Percentiles rank a stretch among this genome's conserved stretches.
These are phyloP conservation scores for Podilymbus podiceps DNA, from an alignment of 2,113 vertebrate species.

Conservation along the genomic window DNA sequence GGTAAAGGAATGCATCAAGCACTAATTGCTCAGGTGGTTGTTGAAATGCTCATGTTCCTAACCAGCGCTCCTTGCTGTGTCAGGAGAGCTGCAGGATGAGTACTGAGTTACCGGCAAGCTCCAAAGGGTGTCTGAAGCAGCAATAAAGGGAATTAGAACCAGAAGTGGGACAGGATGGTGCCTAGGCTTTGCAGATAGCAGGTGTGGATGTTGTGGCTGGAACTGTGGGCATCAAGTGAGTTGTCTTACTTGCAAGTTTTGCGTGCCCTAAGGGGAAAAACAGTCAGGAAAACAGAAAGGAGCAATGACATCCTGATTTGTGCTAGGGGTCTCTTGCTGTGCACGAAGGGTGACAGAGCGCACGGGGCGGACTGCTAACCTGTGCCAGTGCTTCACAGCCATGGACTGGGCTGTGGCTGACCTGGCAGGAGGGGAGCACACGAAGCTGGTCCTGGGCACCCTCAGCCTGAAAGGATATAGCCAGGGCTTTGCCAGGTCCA, in stretches of 20 bases:
- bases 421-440: background rate
- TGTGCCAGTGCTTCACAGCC: background rate
- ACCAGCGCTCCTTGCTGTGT: background rate
- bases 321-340: background rate
- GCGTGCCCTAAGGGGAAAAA: background rate
- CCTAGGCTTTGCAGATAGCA: background rate
- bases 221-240: background rate
- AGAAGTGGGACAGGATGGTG: background rate
- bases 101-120: background rate
- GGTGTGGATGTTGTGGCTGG: background rate
- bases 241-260: background rate
- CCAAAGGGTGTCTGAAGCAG: background rate
- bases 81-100: background rate
- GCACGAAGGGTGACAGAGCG: background rate
- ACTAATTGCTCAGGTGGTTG: background rate
- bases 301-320: background rate
- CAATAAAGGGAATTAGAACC: background rate
- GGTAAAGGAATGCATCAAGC: background rate
- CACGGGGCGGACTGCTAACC: background rate
- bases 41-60: background rate
- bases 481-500: fast-evolving
- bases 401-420: background rate
- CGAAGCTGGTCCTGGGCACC: background rate
- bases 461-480: background rate
- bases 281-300: background rate